Percentiles rank a stretch among this genome's conserved stretches.
phyloP scores from a whole-genome alignment of 2,113 vertebrate species.

The Murina feae region DNA sequence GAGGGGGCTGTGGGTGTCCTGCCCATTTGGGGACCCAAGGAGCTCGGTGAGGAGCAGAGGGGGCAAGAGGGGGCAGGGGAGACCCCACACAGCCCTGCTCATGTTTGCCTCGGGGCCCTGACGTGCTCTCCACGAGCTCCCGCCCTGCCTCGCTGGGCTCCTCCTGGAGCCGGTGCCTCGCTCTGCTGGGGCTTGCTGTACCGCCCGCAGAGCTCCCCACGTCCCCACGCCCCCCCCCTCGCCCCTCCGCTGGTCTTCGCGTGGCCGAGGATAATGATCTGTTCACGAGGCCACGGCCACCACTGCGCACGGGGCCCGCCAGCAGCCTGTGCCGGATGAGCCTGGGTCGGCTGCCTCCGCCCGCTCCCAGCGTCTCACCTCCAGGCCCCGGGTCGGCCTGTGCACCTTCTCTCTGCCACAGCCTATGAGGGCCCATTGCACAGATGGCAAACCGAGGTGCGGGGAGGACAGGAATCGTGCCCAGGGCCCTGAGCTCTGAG shows the following conservation, averaged over 20 bases:
- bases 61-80: background rate
- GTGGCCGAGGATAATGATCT: background rate
- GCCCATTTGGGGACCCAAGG: background rate
- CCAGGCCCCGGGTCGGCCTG: background rate
- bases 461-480: background rate
- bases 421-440: background rate
- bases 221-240: rapidly evolving
- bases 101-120: no score
- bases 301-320: rapidly evolving
- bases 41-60: background rate
- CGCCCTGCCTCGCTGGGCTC: no score
- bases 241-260: rapidly evolving
- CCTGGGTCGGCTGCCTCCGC: rapidly evolving
- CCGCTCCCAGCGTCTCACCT: rapidly evolving
- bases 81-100: rapidly evolving
- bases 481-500: background rate
- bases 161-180: rapidly evolving
- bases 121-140: rapidly evolving
- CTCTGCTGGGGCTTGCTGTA: background rate
- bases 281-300: background rate
- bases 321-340: background rate
- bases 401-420: rapidly evolving
- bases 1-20: background rate
- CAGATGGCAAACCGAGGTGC: background rate
- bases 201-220: background rate